These are phyloP conservation scores for Actenoides lindsayi DNA, from an alignment of 2,113 vertebrate genomes.

Conservation along the genomic window DNA sequence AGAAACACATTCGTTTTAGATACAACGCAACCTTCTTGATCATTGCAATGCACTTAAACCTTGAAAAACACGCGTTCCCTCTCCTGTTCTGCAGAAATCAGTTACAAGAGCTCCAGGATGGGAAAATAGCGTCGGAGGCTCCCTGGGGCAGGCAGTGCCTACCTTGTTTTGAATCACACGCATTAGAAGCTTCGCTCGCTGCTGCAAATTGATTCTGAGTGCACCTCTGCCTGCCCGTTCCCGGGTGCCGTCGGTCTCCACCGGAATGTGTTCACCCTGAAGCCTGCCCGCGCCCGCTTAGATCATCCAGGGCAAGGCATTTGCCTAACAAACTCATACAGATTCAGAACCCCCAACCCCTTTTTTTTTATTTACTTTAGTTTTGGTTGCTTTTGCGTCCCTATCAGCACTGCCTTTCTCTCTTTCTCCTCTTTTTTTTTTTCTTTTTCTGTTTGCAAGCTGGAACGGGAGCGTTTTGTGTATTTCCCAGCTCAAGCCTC, in stretches of 20 bases:
- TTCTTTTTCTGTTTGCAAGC: neutral
- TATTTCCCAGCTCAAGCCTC: neutral
- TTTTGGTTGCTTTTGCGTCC: rapidly evolving
- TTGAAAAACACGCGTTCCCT: rapidly evolving
- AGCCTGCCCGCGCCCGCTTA: neutral
- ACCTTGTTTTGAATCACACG: neutral
- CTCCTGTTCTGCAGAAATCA: neutral
- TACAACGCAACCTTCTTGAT: neutral
- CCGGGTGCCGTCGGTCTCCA: neutral
- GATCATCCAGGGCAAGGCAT: neutral
- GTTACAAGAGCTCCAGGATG: neutral
- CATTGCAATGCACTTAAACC: rapidly evolving
- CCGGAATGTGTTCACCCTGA: neutral
- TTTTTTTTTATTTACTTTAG: neutral
- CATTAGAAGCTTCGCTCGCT: neutral
- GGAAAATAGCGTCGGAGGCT: neutral
- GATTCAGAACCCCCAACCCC: neutral
- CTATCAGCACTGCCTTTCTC: neutral
- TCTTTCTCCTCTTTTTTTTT: neutral
- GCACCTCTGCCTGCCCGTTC: neutral
- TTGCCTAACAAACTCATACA: neutral
- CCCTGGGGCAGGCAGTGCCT: neutral
- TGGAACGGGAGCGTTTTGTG: neutral
- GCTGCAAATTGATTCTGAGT: neutral
- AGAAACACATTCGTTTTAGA: neutral